Evolutionary conservation across 2,113 vertebrate species (phyloP).

Genomic region (Sinocyclocheilus rhinocerous): DNA sequence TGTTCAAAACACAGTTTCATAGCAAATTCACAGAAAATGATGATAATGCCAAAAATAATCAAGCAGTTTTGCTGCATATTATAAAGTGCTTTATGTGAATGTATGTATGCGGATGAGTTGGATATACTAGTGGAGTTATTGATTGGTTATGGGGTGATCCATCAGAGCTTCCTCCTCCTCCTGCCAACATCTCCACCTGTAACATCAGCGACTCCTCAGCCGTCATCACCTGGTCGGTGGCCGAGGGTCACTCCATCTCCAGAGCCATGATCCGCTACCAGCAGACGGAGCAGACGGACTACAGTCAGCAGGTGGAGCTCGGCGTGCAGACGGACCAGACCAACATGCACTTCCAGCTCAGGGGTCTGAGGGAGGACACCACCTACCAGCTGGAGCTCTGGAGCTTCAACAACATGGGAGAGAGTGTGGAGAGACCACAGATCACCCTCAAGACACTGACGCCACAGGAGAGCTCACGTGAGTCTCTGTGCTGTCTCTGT

Average conservation of each 20-base stretch:
- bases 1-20: background rate
- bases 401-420: conserved; percentile 83
- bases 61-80: too few species aligned
- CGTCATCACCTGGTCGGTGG: conserved; percentile 79
- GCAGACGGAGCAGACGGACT: conserved; percentile 74
- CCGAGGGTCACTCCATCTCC: conserved; percentile 84
- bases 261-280: conserved; percentile 83
- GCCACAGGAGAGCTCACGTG: conserved; percentile 54
- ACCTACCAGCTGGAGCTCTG: conserved; percentile 82
- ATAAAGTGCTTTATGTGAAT: too few species aligned
- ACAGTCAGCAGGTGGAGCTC: conserved; percentile 83
- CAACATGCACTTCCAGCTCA: conserved; percentile 79
- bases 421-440: conserved; percentile 71
- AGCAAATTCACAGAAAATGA: background rate
- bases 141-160: background rate
- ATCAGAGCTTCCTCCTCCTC: conserved; percentile 81
- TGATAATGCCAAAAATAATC: background rate
- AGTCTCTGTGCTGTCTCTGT: conserved; percentile 16
- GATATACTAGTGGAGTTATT: background rate
- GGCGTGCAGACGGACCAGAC: conserved; percentile 71
- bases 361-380: conserved; percentile 81
- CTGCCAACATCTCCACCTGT: conserved; percentile 78
- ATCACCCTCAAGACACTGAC: conserved; percentile 73
- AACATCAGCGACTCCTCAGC: conserved; percentile 85
- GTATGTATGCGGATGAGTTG: background rate